Percentiles rank a stretch among this genome's conserved stretches.
Conservation (phyloP, 1,140 invertebrate genomes). For the Cecropterus lyciades region DNA sequence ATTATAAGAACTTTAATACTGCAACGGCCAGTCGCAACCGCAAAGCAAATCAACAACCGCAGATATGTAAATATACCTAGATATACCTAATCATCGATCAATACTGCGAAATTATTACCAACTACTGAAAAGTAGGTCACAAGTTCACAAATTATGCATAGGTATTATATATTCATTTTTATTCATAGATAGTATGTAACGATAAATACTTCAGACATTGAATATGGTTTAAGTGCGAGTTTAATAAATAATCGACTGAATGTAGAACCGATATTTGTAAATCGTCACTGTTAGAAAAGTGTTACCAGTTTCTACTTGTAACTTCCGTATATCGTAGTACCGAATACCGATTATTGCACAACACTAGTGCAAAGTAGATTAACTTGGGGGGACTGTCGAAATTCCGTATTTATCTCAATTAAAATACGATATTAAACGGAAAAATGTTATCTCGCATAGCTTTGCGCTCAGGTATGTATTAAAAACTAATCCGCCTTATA, state of each 20-base stretch:
- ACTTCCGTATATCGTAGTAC: too few species aligned
- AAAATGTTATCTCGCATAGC: slow-evolving; percentile 81
- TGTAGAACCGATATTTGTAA: neutral
- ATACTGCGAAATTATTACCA: slow-evolving; percentile 29
- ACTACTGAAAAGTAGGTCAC: slow-evolving; percentile 41
- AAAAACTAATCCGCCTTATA: slow-evolving; percentile 8
- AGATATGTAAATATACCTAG: neutral
- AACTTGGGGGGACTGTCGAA: slow-evolving; percentile 55
- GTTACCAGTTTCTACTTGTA: too few species aligned
- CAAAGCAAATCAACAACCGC: neutral
- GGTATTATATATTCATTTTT: too few species aligned
- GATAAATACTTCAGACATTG: too few species aligned
- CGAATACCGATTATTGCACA: slow-evolving; percentile 33
- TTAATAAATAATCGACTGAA: too few species aligned
- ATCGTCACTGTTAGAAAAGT: neutral
- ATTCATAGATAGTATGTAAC: neutral
- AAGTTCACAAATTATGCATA: slow-evolving; percentile 7
- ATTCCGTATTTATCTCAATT: slow-evolving; percentile 45
- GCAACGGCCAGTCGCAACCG: neutral
- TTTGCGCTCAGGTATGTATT: slow-evolving; percentile 78
- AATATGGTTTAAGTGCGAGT: too few species aligned
- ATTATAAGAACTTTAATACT: neutral
- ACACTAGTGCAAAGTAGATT: slow-evolving; percentile 69
- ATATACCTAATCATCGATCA: slow-evolving; percentile 32
- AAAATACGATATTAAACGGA: slow-evolving; percentile 48